Conservation (phyloP, 2,888 invertebrate species). For the Meteorus cinctellus region DNA sequence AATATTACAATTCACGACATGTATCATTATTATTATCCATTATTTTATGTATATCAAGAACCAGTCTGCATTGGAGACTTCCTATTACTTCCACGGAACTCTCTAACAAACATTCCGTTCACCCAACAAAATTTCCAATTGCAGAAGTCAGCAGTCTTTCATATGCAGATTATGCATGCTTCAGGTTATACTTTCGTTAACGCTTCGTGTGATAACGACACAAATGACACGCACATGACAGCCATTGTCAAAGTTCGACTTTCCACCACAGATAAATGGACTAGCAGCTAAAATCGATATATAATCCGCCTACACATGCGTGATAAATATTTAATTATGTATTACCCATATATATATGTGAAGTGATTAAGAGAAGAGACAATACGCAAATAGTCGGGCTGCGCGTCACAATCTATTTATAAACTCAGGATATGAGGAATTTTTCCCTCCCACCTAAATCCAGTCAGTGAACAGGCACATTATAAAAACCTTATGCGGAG, state of each 20-base stretch:
- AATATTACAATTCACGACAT: too few species aligned
- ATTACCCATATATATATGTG: neutral
- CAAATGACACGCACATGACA: slow-evolving; percentile 48
- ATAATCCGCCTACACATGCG: neutral
- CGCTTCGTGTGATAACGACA: slow-evolving; percentile 50
- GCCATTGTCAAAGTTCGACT: neutral
- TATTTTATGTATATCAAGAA: too few species aligned
- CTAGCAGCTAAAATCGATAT: neutral
- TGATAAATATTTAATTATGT: neutral
- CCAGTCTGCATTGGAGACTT: too few species aligned
- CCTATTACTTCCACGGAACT: too few species aligned
- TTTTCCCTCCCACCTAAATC: neutral
- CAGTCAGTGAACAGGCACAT: neutral
- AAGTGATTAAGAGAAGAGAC: neutral
- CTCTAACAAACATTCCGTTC: too few species aligned
- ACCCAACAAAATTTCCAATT: too few species aligned
- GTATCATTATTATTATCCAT: too few species aligned
- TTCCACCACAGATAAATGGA: neutral
- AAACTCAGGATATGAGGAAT: neutral
- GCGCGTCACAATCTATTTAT: slow-evolving; percentile 2
- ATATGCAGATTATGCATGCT: slow-evolving; percentile 44
- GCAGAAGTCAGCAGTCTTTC: too few species aligned
- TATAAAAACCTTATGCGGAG: slow-evolving; percentile 8
- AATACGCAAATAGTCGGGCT: neutral
- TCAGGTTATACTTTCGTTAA: slow-evolving; percentile 8